Percentiles rank a stretch among this genome's conserved stretches.
Conservation (phyloP, 2,797 vertebrate species). For the Pelodytes ibericus region DNA sequence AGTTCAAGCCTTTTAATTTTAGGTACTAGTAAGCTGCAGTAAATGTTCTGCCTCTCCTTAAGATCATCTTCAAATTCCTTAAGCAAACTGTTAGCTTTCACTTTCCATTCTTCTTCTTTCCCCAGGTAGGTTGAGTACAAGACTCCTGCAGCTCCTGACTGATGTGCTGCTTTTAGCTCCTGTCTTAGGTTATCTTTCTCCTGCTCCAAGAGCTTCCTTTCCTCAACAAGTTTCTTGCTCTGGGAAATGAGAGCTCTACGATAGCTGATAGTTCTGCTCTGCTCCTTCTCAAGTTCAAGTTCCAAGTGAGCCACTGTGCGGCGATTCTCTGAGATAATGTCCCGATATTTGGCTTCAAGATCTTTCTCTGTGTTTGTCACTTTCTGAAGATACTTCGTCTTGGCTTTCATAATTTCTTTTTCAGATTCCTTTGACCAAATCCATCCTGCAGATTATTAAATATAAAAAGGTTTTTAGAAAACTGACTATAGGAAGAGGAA, state of each 20-base stretch:
- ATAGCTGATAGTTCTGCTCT: constrained; percentile 84
- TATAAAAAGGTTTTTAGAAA: too few relatives aligned
- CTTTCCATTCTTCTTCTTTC: constrained; percentile 80
- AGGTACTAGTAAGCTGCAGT: constrained; percentile 83
- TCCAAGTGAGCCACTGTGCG: constrained; percentile 81
- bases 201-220: constrained; percentile 82
- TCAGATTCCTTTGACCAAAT: constrained; percentile 95
- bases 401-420: constrained; percentile 84
- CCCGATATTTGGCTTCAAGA: constrained; percentile 84
- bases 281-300: constrained; percentile 91
- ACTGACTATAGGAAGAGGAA: too few relatives aligned
- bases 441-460: constrained; percentile 79
- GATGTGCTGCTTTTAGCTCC: constrained; percentile 75
- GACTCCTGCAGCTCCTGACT: constrained; percentile 71
- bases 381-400: constrained; percentile 74
- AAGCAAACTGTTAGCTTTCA: constrained; percentile 73
- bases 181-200: constrained; percentile 78
- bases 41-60: constrained; percentile 86
- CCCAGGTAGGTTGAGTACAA: constrained; percentile 76
- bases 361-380: constrained; percentile 75
- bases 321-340: constrained; percentile 81
- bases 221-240: constrained; percentile 85
- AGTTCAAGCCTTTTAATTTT: constrained; percentile 80
- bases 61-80: constrained; percentile 84
- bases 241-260: constrained; percentile 86